Evolutionary conservation across 2,113 vertebrate genomes (phyloP), one percentile per base, ranked within the genome.

Genomic region (Zosterops pallidus): DNA sequence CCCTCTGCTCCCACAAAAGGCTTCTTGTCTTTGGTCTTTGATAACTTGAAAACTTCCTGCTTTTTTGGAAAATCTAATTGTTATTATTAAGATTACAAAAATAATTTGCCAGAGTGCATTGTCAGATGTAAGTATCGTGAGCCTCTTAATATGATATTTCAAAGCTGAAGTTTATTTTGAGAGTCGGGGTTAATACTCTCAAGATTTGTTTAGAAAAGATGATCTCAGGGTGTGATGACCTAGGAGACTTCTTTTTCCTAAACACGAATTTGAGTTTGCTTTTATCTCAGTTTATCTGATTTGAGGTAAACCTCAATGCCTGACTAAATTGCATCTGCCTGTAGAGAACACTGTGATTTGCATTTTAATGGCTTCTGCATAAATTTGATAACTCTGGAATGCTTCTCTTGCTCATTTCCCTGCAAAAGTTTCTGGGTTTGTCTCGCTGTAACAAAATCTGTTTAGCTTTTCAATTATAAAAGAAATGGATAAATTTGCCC

Each of bases 261-360:
- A 90, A 55, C 37, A 57, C 0, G 4, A 62, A 49, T 60, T 75
- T 26, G 68, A 2, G 1, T n/a, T 93, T 81, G 26, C 16, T 94
- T 91, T 96, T 75, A 72, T 86, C 69, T 56, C 29, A 17, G 18
- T 67, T 90, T 60, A 70, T 89, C 70, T 92, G 72, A 86, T 75
- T 52, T 79, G 77, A 89, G 74, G 69, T 87, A 59, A 87, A 47
- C 52, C 60, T 91, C 52, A 78, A 17, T 55, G 41, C 33, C 26
- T 83, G 55, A 31, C 2, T 59, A 4, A 86, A 57, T 15, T 86
- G 47, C 64, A 46, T 16, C 39, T 84, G 1, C 0, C 44, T 69
- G 20, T 46, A 67, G 37, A 22, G 42, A 89, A 9, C 12, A 3
- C 33, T 57, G 29, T 63, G 26, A 14, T 44, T 94, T 76, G 35